Conservation (phyloP, 1,140 invertebrate species). For the Bombus breviceps region DNA sequence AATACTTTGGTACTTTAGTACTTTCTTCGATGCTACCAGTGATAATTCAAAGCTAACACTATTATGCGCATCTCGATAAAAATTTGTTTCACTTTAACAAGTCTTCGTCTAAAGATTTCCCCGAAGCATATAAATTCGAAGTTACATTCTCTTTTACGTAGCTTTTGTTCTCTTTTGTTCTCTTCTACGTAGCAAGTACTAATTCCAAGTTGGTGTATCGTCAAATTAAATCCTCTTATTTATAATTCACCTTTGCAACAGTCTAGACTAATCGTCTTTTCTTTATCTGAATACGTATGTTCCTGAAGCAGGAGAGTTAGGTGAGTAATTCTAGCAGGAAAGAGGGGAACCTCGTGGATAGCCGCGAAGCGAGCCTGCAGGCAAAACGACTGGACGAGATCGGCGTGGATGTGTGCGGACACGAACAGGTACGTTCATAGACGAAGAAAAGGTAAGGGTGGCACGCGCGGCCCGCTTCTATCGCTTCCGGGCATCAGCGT, state of each 20-base stretch:
- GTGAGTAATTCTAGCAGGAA: slow-evolving; percentile 31
- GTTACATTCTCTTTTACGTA: not conserved
- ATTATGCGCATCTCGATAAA: too few species aligned
- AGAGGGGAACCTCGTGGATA: slow-evolving; percentile 40
- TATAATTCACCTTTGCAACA: not conserved
- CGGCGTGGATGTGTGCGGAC: not conserved
- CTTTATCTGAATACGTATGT: not conserved
- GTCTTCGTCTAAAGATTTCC: too few species aligned
- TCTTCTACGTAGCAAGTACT: too few species aligned
- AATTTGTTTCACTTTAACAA: too few species aligned
- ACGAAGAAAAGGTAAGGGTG: slow-evolving; percentile 77
- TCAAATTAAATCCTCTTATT: not conserved
- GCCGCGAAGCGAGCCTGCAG: slow-evolving; percentile 40
- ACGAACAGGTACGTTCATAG: slow-evolving; percentile 44
- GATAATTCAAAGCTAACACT: too few species aligned
- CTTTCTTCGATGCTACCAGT: too few species aligned
- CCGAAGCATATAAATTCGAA: too few species aligned
- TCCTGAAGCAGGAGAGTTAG: not conserved
- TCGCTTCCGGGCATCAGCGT: slow-evolving; percentile 81
- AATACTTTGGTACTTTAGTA: too few species aligned
- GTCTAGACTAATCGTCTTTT: not conserved
- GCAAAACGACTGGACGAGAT: slow-evolving; percentile 30
- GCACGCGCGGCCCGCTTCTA: slow-evolving; percentile 79
- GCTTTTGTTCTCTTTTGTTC: too few species aligned
- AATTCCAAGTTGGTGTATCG: not conserved